Evolutionary conservation across 2,113 vertebrate genomes (phyloP), one percentile per base, ranked within the genome.

Genomic region (Sprattus sprattus): DNA sequence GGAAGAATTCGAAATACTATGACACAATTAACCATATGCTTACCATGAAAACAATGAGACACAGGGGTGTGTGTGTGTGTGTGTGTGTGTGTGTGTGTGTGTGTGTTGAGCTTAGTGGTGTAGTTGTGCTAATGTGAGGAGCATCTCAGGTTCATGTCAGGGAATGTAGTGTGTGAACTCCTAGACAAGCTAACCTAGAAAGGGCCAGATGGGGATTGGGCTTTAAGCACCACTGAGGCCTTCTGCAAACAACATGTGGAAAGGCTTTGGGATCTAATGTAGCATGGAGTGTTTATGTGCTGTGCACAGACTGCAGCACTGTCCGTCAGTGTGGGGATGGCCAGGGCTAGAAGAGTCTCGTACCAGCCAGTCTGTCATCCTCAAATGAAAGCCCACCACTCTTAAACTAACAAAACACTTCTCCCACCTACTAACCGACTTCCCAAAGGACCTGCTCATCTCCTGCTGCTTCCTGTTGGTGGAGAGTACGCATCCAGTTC

Each of bases 211-310:
- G 91, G 91, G 89, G 90, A 89, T 86, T 85, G 88, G 83, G 45
- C 47, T 89, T 91, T 90, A 88, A 92, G 90, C 90, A 89, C 91
- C 89, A 83, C 39, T 45, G 91, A 93, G 92, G 89, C 91, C 92
- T 93, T 93, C 89, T 90, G 90, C 92, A 93, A 94, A 94, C 92
- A 95, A 92, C 94, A 94, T 92, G 92, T 94, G 93, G 92, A 94
- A 94, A 90, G 93, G 91, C 93, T 95, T 92, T 92, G 92, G 92
- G 45, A 82, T 88, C 89, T 92, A 94, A 94, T 94, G 94, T 93
- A 93, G 94, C 93, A 81, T 94, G 90, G 89, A 91, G 91, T 90
- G 90, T 95, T 95, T 94, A 95, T 94, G 89, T 87, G 93, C 92
- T 92, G 90, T 86, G 85, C 57, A 39, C 85, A 83, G 89, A 89